Conservation (phyloP, 2,888 invertebrate genomes). For the Tinea pellionella region DNA sequence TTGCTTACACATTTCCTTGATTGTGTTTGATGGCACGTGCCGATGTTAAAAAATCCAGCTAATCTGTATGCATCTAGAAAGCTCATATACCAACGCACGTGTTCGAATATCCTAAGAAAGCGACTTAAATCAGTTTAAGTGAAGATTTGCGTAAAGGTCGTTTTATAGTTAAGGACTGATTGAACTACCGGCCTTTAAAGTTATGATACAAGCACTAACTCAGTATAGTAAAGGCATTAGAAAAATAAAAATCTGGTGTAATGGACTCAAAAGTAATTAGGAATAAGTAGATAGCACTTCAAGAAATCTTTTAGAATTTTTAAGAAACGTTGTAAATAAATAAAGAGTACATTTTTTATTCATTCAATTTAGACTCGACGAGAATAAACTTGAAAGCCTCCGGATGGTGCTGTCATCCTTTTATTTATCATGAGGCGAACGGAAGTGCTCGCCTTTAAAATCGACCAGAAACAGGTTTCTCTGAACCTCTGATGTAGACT, state of each 20-base stretch:
- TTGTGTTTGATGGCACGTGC: no score
- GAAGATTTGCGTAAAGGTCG: no score
- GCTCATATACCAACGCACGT: no score
- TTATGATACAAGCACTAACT: no score
- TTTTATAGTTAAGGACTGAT: no score
- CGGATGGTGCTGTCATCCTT: conserved; percentile 12
- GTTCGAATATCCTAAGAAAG: no score
- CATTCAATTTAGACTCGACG: background rate
- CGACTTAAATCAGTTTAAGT: no score
- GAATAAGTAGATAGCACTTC: background rate
- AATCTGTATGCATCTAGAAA: no score
- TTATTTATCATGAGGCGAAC: conserved; percentile 30
- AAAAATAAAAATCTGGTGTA: background rate
- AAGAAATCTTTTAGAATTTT: background rate
- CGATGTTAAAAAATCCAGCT: no score
- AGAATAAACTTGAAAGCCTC: conserved; percentile 2
- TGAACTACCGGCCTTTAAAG: no score
- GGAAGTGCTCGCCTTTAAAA: conserved; percentile 46
- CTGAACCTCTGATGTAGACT: conserved; percentile 32
- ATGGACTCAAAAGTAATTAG: background rate
- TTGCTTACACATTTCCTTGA: no score
- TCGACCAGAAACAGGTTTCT: conserved; percentile 60
- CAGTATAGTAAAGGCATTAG: no score
- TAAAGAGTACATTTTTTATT: background rate
- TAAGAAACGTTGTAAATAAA: background rate